These are phyloP conservation scores for Corella eumyota DNA, from an alignment of 23 tunicate genomes.

Conservation along the genomic window DNA sequence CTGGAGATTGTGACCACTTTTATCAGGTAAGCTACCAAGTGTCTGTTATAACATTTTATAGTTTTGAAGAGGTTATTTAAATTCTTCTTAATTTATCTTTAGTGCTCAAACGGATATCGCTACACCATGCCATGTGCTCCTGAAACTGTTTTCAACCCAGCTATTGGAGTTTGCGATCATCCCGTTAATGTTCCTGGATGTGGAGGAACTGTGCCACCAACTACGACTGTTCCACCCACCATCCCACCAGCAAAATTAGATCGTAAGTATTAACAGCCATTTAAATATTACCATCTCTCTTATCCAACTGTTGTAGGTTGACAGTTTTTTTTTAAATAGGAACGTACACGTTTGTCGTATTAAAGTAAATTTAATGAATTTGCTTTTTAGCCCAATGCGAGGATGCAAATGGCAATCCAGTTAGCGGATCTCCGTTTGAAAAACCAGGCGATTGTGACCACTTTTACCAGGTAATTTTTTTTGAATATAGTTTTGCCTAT, in stretches of 20 bases:
- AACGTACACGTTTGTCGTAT: too few relatives aligned
- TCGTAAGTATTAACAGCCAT: not conserved
- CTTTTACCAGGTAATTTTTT: constrained; percentile 16
- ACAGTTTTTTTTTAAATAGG: too few relatives aligned
- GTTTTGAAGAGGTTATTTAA: not conserved
- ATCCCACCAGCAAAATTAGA: constrained; percentile 7
- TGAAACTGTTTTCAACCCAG: constrained; percentile 55
- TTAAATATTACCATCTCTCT: too few relatives aligned
- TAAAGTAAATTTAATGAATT: too few relatives aligned
- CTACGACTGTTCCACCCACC: constrained; percentile 18
- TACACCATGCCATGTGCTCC: constrained; percentile 23
- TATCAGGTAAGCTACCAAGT: constrained; percentile 13
- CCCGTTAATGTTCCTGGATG: constrained; percentile 49
- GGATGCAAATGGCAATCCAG: constrained; percentile 16
- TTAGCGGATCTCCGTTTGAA: constrained; percentile 24
- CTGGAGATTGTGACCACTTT: constrained; percentile 26
- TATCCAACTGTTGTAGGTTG: too few relatives aligned
- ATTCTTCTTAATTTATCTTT: not conserved
- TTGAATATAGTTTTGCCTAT: not conserved
- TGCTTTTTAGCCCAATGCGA: constrained; percentile 14
- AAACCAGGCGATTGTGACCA: constrained; percentile 28
- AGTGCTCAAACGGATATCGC: constrained; percentile 35
- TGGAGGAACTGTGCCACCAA: constrained; percentile 28
- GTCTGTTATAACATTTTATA: not conserved
- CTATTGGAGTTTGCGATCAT: constrained; percentile 29